These are phyloP conservation scores for Neostethus bicornis DNA, from an alignment of 2,797 vertebrate genomes.

Conservation along the genomic window DNA sequence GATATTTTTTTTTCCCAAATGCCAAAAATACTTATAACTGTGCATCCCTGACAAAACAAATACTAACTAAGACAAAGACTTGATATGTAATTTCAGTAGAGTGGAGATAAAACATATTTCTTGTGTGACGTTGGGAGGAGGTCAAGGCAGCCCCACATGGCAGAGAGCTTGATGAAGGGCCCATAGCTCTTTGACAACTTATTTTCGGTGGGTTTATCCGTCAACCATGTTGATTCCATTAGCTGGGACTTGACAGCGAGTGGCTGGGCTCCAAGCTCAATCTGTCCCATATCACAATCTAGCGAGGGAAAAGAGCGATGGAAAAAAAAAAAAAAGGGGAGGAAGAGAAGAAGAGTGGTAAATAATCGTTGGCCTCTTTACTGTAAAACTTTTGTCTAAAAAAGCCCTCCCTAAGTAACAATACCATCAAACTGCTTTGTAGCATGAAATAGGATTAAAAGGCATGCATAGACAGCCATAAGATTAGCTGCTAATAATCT, in stretches of 20 bases:
- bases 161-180: conserved; percentile 75
- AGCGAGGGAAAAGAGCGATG: conserved; percentile 43
- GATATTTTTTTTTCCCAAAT: background rate
- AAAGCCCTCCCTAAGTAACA: background rate
- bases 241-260: conserved; percentile 74
- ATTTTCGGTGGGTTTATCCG: conserved; percentile 79
- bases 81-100: conserved; percentile 61
- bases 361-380: conserved; percentile 34
- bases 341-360: conserved; percentile 38
- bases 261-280: conserved; percentile 70
- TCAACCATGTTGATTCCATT: conserved; percentile 84
- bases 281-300: conserved; percentile 71
- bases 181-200: conserved; percentile 75
- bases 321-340: conserved; percentile 36
- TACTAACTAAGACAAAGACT: conserved; percentile 65
- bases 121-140: conserved; percentile 53
- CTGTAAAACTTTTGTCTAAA: conserved; percentile 29
- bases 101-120: conserved; percentile 65
- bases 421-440: conserved; percentile 7
- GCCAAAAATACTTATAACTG: background rate
- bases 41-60: conserved; percentile 31
- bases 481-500: conserved; percentile 38
- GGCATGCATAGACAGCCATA: conserved; percentile 26
- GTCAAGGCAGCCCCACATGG: conserved; percentile 66
- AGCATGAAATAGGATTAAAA: conserved; percentile 14